Evolutionary conservation across 2,113 vertebrate genomes (phyloP).

Genomic region (Burhinus oedicnemus): DNA sequence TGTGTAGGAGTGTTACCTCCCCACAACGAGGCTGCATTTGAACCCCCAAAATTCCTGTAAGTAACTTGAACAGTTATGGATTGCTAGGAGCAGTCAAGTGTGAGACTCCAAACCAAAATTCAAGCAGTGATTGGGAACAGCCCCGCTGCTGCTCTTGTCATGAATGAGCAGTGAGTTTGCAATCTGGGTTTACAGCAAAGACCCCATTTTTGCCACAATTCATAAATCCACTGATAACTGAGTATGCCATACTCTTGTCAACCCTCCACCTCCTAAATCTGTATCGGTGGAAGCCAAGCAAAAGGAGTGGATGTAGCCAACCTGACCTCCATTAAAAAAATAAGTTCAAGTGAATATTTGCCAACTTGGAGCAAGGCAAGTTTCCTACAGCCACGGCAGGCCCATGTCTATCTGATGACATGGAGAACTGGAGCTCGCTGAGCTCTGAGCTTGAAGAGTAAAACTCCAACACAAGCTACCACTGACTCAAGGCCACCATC

Average conservation of each 20-base stretch:
- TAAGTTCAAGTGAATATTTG: not conserved
- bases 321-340: not conserved
- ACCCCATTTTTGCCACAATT: not conserved
- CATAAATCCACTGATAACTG: not conserved
- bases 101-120: not conserved
- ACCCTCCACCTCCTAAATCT: not conserved
- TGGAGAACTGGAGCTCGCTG: not conserved
- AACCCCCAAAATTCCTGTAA: not conserved
- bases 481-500: not conserved
- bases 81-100: not conserved
- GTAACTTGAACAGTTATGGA: too few relatives aligned
- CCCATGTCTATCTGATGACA: not conserved
- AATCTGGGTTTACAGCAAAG: not conserved
- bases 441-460: not conserved
- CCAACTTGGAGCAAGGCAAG: not conserved
- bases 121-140: not conserved
- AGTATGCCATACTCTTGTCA: too few relatives aligned
- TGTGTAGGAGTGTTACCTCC: not conserved
- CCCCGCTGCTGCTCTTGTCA: not conserved
- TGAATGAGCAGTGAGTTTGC: not conserved
- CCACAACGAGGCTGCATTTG: not conserved
- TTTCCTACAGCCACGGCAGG: not conserved
- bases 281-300: not conserved
- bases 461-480: not conserved
- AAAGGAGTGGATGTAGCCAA: not conserved